Percentiles rank a stretch among this genome's conserved stretches.
These are phyloP conservation scores for Mirza zaza DNA, from an alignment of 2,113 vertebrate genomes.

Conservation along the genomic window DNA sequence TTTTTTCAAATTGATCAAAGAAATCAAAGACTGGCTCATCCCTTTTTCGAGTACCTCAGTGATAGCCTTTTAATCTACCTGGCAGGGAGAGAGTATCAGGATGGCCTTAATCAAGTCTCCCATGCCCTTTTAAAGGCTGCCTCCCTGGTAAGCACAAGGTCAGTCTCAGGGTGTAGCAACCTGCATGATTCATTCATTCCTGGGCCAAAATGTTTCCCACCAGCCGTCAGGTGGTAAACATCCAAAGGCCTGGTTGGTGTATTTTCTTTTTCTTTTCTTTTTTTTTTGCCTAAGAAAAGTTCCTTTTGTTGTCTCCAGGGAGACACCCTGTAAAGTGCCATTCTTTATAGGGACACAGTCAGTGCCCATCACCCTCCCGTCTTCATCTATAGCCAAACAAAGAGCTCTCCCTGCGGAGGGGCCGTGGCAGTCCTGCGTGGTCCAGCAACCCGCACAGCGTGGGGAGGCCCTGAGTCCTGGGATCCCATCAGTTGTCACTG, in stretches of 20 bases:
- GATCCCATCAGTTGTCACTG: constrained; percentile 50
- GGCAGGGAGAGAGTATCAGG: background rate
- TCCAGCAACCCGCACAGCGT: too few relatives aligned
- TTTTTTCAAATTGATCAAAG: background rate
- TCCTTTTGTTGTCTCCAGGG: background rate
- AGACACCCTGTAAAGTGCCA: background rate
- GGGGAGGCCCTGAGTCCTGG: rapidly evolving
- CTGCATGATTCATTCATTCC: background rate
- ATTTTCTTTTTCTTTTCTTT: too few relatives aligned
- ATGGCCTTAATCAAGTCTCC: background rate
- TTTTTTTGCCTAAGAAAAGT: background rate
- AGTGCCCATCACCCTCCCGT: background rate
- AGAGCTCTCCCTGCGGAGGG: background rate
- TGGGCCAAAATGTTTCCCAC: background rate
- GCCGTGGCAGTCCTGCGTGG: rapidly evolving
- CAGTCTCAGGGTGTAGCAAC: background rate
- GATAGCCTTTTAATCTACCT: background rate
- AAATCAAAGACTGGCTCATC: background rate
- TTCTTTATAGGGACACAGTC: background rate
- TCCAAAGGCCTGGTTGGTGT: background rate
- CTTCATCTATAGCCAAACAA: background rate
- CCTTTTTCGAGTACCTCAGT: background rate
- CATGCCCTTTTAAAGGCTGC: background rate
- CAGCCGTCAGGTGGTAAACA: background rate
- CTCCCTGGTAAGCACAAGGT: background rate